Evolutionary conservation across 1,140 invertebrate species (phyloP), one percentile per base, ranked within the genome.

Genomic region (Dendroctonus ponderosae): DNA sequence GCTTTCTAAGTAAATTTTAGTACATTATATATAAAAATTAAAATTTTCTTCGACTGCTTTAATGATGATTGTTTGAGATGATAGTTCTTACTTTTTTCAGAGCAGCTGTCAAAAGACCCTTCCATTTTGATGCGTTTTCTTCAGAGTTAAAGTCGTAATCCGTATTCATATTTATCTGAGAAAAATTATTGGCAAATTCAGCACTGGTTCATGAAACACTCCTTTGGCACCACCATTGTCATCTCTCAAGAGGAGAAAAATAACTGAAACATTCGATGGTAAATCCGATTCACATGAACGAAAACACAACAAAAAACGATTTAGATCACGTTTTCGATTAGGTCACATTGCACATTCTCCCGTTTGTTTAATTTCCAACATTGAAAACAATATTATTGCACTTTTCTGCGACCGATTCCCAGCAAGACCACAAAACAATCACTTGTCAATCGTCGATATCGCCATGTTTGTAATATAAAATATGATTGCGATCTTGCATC

Each of bases 61-160:
- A 26, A 26, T 26, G 26, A 26, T 26, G 26, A 26, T 26, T 26
- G 26, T 26, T 26, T 26, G 26, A 26, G 26, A 3, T 26, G 26
- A 26, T 26, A 26, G 26, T 44, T 37, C 72, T 77, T 80, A 89
- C 89, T 86, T 90, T 91, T 73, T 86, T 85, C 72, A 92, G 80
- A 46, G 90, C 88, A 75, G 86, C 87, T 75, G 91, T 87, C 81
- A 96, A 92, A 44, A 96, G 83, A 70, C 91, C 91, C 77, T 89
- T 91, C 93, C 93, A 97, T 85, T 94, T 93, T 70, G 85, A 84
- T 69, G 85, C 85, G 81, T 94, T 95, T 79, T 94, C 92, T 73
- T 89, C 89, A 76, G 91, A 91, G 76, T 88, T 86, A 80, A 95
- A 94, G 82, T 94, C 91, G 82, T 93, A 94, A 77, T 86, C 86